Evolutionary conservation across 2,797 vertebrate genomes (phyloP).

Genomic region (Pelobates cultripes): DNA sequence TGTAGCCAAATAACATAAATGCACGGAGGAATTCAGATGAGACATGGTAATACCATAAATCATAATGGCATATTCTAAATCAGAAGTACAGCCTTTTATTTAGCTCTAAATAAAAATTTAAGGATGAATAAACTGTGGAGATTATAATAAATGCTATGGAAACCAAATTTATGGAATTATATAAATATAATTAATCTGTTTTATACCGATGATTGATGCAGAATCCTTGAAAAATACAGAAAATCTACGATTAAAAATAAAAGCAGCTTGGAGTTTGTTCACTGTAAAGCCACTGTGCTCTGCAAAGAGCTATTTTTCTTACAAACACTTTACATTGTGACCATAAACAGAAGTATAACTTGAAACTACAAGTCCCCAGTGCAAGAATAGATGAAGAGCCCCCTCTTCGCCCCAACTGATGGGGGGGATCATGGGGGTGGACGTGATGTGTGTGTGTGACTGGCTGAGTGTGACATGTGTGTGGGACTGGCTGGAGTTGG

Average conservation of each 20-base stretch:
- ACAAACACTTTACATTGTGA: too few relatives aligned
- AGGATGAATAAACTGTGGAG: slow-evolving; percentile 32
- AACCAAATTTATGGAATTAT: not conserved
- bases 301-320: too few relatives aligned
- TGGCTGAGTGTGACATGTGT: too few relatives aligned
- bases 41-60: slow-evolving; percentile 6
- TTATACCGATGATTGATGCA: not conserved
- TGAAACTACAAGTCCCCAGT: too few relatives aligned
- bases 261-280: not conserved
- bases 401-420: too few relatives aligned
- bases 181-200: not conserved
- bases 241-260: slow-evolving; percentile 1
- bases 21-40: slow-evolving; percentile 8
- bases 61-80: slow-evolving; percentile 40
- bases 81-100: slow-evolving; percentile 34
- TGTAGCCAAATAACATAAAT: slow-evolving; percentile 3
- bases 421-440: too few relatives aligned
- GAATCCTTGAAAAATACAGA: not conserved
- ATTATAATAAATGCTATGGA: not conserved
- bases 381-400: too few relatives aligned
- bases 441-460: too few relatives aligned
- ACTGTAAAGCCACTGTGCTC: too few relatives aligned
- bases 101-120: slow-evolving; percentile 33
- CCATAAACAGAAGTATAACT: too few relatives aligned
- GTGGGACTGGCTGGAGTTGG: too few relatives aligned